Conservation (phyloP, 1,140 invertebrate species). For the Rhagoletis pomonella region DNA sequence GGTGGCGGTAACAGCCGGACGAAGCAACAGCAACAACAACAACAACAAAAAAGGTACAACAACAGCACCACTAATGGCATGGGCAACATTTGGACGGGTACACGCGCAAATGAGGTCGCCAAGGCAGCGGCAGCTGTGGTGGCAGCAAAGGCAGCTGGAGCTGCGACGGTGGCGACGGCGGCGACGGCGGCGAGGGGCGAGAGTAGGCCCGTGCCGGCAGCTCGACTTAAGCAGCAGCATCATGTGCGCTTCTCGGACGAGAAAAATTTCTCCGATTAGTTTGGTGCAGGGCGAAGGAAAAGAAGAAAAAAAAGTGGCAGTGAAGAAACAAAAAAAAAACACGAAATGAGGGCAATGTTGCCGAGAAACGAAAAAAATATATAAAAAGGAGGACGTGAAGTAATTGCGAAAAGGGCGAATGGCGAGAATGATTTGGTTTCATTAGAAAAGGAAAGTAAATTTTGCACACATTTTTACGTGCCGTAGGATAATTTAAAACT, state of each 20-base stretch:
- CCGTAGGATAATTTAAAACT: too few species aligned
- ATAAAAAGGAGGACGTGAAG: not conserved
- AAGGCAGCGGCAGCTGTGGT: conserved; percentile 57
- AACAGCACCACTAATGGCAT: conserved; percentile 13
- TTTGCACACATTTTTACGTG: not conserved
- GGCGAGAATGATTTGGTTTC: conserved; percentile 18
- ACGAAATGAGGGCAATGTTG: not conserved
- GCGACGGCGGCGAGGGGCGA: conserved; percentile 59
- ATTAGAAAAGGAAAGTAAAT: conserved; percentile 1
- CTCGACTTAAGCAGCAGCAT: conserved; percentile 70
- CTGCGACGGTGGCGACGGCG: conserved; percentile 57
- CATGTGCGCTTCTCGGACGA: conserved; percentile 72
- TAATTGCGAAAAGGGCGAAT: conserved; percentile 9
- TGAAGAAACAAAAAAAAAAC: not conserved
- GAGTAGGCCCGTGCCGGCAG: not conserved
- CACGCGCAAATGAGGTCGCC: not conserved
- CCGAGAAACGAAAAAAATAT: not conserved
- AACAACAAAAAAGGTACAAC: conserved; percentile 53
- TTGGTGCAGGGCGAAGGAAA: not conserved
- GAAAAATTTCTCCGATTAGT: conserved; percentile 71
- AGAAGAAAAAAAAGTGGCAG: not conserved
- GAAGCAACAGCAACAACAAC: conserved; percentile 53
- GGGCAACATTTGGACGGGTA: conserved; percentile 55
- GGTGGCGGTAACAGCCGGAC: conserved; percentile 54
- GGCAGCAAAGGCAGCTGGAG: conserved; percentile 48